Conservation (phyloP, 1,140 invertebrate species). For the Microplitis mediator region DNA sequence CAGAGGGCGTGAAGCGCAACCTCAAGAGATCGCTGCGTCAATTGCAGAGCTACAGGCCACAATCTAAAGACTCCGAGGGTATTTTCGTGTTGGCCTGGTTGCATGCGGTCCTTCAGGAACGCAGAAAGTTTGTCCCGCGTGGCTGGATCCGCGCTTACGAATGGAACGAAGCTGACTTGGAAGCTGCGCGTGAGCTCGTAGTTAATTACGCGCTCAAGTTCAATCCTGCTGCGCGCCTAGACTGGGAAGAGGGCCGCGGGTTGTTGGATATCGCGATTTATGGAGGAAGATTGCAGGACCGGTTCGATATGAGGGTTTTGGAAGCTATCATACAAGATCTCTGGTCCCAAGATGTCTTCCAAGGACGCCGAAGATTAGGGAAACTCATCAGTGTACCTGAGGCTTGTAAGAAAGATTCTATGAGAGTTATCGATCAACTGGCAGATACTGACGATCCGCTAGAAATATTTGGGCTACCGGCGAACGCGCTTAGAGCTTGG, state of each 20-base stretch:
- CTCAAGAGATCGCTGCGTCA: conserved; percentile 60
- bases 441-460: conserved; percentile 72
- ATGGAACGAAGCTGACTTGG: conserved; percentile 84
- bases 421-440: conserved; percentile 67
- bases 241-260: conserved; percentile 83
- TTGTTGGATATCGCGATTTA: conserved; percentile 84
- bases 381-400: conserved; percentile 63
- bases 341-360: conserved; percentile 69
- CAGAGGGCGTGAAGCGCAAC: conserved; percentile 68
- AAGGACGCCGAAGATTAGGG: conserved; percentile 66
- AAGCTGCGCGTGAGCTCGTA: conserved; percentile 77
- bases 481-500: conserved; percentile 80
- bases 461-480: conserved; percentile 77
- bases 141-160: conserved; percentile 72
- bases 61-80: conserved; percentile 55
- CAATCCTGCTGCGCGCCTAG: conserved; percentile 25
- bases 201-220: conserved; percentile 62
- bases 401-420: conserved; percentile 66
- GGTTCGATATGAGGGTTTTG: conserved; percentile 77
- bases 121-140: conserved; percentile 70
- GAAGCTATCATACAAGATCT: conserved; percentile 76
- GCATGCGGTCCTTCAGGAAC: conserved; percentile 87
- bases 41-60: conserved; percentile 46
- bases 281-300: conserved; percentile 85
- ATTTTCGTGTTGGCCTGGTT: conserved; percentile 80